Evolutionary conservation across 2,888 invertebrate genomes (phyloP).

Genomic region (Eupithecia dodoneata): DNA sequence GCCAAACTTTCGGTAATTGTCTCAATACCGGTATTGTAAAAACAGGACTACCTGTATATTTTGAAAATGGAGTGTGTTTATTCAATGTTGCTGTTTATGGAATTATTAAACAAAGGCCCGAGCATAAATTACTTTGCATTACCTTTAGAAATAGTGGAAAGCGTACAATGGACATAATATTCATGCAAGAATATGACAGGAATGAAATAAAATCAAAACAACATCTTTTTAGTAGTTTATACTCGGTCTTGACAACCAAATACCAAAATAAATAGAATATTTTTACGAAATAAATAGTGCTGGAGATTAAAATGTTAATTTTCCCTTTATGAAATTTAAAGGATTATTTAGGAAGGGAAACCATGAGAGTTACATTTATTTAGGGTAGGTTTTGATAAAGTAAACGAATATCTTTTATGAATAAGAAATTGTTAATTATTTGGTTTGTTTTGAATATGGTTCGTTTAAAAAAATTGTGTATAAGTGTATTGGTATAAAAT

Average conservation of each 20-base stretch:
- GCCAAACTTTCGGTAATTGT: neutral
- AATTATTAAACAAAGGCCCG: neutral
- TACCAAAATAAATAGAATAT: conserved; percentile 48
- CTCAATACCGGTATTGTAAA: neutral
- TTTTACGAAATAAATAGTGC: conserved; percentile 14
- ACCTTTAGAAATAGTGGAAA: neutral
- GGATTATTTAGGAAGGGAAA: conserved; percentile 25
- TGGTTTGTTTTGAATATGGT: neutral
- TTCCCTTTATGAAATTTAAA: conserved; percentile 30
- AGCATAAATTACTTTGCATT: conserved; percentile 4
- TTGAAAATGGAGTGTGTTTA: neutral
- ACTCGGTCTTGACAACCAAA: conserved; percentile 38
- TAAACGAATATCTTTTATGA: conserved; percentile 9
- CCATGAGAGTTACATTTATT: conserved; percentile 5
- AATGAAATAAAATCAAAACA: neutral
- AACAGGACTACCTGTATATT: neutral
- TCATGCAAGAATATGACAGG: neutral
- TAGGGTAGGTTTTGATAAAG: conserved; percentile 15
- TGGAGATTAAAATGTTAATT: conserved; percentile 21
- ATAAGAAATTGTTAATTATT: neutral
- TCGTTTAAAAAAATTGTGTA: conserved; percentile 2
- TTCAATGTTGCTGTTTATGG: neutral
- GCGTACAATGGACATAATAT: neutral
- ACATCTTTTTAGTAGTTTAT: conserved; percentile 15
- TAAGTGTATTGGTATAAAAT: conserved; percentile 20